Conservation (phyloP, 2,113 vertebrate species). For the Astur gentilis region DNA sequence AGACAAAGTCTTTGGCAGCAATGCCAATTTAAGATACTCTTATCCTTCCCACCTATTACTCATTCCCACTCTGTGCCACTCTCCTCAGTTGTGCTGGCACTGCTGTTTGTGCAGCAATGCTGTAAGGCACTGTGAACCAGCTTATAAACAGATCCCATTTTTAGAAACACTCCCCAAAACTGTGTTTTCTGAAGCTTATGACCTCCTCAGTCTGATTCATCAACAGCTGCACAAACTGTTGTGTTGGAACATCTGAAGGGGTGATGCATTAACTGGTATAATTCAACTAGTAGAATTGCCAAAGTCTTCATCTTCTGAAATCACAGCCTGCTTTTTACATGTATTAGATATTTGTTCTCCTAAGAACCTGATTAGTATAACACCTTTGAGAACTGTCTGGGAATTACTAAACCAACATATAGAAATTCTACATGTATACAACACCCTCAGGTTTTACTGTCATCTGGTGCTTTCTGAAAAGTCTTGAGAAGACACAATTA, state of each 20-base stretch:
- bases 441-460: neutral
- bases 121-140: neutral
- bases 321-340: neutral
- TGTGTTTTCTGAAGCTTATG: neutral
- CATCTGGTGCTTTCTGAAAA: neutral
- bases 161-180: neutral
- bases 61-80: neutral
- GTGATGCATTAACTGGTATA: neutral
- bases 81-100: neutral
- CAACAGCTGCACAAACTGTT: slow-evolving; percentile 11
- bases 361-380: neutral
- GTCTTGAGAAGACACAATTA: neutral
- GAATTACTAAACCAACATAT: neutral
- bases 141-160: neutral
- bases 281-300: neutral
- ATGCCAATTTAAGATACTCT: neutral
- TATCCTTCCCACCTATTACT: neutral
- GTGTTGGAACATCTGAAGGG: neutral
- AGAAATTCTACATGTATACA: neutral
- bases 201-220: slow-evolving; percentile 29
- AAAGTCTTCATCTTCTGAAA: neutral
- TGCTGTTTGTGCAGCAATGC: neutral
- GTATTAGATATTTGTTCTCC: neutral
- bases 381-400: neutral
- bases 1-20: neutral